A percentile compares a stretch with the other conserved stretches of the same genome.
These are phyloP conservation scores for Ephestia elutella DNA, from an alignment of 1,140 invertebrate species.

Conservation along the genomic window DNA sequence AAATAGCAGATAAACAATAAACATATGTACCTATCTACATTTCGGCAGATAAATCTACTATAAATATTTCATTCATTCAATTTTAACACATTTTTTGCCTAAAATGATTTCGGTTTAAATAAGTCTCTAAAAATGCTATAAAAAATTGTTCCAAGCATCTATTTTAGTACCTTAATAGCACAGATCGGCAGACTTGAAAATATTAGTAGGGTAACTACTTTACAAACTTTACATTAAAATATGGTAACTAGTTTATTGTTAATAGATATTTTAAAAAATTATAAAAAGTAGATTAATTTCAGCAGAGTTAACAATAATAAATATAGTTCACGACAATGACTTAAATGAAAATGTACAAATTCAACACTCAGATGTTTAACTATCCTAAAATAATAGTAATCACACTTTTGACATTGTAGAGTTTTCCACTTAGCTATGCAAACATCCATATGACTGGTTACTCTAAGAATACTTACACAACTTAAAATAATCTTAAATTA, in stretches of 20 bases:
- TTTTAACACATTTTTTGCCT: too few species aligned
- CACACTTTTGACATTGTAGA: conserved; percentile 73
- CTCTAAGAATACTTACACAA: conserved; percentile 55
- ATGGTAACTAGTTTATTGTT: neutral
- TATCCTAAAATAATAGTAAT: conserved; percentile 66
- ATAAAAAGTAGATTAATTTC: neutral
- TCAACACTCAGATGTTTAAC: conserved; percentile 52
- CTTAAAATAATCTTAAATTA: conserved; percentile 56
- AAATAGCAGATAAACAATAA: too few species aligned
- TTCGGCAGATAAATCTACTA: too few species aligned
- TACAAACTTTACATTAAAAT: conserved; percentile 7
- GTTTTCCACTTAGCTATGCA: conserved; percentile 65
- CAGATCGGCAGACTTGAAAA: neutral
- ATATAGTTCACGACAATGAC: conserved; percentile 54
- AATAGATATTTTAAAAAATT: neutral
- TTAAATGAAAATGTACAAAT: conserved; percentile 58
- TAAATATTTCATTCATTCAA: too few species aligned
- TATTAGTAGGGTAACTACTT: neutral
- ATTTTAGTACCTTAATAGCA: neutral
- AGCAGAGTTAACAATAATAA: conserved; percentile 10
- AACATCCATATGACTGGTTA: conserved; percentile 66
- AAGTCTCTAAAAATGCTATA: too few species aligned
- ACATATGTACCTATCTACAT: too few species aligned
- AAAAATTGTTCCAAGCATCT: too few species aligned
- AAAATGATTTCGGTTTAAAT: too few species aligned